These are phyloP conservation scores for Scylla paramamosain DNA, from an alignment of 1,140 invertebrate species.

Conservation along the genomic window DNA sequence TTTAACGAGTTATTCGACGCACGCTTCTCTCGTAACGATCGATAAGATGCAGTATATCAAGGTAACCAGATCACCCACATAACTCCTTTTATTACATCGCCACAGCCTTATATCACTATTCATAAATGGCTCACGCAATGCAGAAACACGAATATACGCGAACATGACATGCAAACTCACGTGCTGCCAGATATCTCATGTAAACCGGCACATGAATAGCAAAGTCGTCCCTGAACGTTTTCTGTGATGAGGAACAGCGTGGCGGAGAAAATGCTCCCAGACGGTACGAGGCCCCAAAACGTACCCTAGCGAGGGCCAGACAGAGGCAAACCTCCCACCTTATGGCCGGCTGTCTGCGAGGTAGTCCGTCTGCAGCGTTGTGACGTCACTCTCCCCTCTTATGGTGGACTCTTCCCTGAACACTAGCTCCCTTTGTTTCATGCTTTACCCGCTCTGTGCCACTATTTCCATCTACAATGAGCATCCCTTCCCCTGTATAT, in stretches of 20 bases:
- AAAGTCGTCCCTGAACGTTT: not conserved
- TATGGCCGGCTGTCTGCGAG: conserved; percentile 56
- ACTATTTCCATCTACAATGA: not conserved
- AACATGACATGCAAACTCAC: too few species aligned
- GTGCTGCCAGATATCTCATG: too few species aligned
- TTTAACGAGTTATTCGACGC: too few species aligned
- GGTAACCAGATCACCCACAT: too few species aligned
- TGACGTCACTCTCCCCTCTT: conserved; percentile 60
- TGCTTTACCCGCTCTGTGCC: conserved; percentile 49
- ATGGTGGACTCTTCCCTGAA: not conserved
- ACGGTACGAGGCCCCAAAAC: conserved; percentile 48
- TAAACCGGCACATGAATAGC: not conserved
- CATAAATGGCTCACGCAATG: too few species aligned
- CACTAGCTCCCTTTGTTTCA: not conserved
- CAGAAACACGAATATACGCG: too few species aligned
- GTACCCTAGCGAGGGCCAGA: conserved; percentile 59
- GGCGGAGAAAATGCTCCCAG: conserved; percentile 51
- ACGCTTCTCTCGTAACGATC: too few species aligned
- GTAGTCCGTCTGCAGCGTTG: conserved; percentile 65
- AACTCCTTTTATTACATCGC: too few species aligned
- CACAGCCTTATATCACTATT: too few species aligned
- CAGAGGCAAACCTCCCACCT: not conserved
- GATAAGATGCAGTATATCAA: too few species aligned
- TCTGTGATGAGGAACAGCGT: not conserved
- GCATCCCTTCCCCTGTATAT: not conserved